Evolutionary conservation across 2,113 vertebrate genomes (phyloP).

Genomic region (Nestor notabilis): DNA sequence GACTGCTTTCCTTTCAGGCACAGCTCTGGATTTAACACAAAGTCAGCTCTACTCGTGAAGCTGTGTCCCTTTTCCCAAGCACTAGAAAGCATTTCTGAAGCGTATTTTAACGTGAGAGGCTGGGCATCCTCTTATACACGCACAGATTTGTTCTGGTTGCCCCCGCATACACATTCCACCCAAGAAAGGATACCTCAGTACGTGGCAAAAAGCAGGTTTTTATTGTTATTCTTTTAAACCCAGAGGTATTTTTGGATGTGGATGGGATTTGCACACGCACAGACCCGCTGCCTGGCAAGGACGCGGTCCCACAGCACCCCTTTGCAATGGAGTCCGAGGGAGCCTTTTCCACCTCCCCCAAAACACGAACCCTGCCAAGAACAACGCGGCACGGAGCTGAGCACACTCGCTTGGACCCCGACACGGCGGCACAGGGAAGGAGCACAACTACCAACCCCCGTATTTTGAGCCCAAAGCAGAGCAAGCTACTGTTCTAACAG

Average conservation of each 20-base stretch:
- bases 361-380: not conserved
- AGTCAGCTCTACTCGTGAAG: not conserved
- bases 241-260: accelerated
- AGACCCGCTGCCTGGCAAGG: not conserved
- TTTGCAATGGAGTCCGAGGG: accelerated
- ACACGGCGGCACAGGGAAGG: not conserved
- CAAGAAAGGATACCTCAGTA: not conserved
- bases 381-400: not conserved
- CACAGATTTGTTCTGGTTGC: accelerated
- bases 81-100: not conserved
- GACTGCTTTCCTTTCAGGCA: not conserved
- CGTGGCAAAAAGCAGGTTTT: not conserved
- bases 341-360: not conserved
- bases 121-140: not conserved
- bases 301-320: not conserved
- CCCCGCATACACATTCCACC: accelerated
- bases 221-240: not conserved
- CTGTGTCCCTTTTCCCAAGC: not conserved
- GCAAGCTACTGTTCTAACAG: not conserved
- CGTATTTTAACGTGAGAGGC: not conserved
- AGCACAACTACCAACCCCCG: accelerated
- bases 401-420: not conserved
- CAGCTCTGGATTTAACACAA: not conserved
- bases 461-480: not conserved
- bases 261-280: not conserved